Conservation (phyloP, 2,888 invertebrate genomes). For the Lymantria monacha region DNA sequence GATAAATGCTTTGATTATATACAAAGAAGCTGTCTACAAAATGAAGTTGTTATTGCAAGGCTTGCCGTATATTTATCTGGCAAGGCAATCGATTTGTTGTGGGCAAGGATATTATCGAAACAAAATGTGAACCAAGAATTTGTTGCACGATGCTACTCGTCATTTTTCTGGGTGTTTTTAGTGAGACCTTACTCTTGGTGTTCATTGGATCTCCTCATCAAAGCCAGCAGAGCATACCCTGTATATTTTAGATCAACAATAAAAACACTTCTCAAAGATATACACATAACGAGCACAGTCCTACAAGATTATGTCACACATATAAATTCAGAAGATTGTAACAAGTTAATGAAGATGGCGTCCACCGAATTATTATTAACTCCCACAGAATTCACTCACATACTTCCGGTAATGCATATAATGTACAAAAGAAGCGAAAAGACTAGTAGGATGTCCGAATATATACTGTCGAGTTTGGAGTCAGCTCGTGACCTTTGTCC, state of each 20-base stretch:
- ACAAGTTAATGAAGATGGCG: conserved; percentile 2
- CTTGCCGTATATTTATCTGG: conserved; percentile 11
- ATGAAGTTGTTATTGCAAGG: conserved; percentile 3
- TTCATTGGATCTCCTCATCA: conserved; percentile 15
- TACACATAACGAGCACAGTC: conserved; percentile 6
- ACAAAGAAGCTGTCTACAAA: conserved; percentile 7
- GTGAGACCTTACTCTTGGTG: conserved; percentile 15
- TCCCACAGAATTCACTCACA: conserved; percentile 7
- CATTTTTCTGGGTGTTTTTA: conserved; percentile 12
- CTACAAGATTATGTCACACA: conserved; percentile 13
- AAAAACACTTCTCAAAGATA: conserved; percentile 3
- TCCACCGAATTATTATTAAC: conserved; percentile 3
- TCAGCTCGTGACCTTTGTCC: not conserved
- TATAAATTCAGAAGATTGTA: conserved; percentile 5
- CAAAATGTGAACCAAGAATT: conserved; percentile 5
- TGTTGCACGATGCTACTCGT: conserved; percentile 9
- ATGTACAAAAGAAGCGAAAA: conserved; percentile 11
- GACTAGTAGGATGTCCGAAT: conserved; percentile 6
- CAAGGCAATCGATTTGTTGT: conserved; percentile 11
- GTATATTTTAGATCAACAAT: conserved; percentile 4
- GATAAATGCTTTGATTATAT: conserved; percentile 5
- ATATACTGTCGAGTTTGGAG: conserved; percentile 6
- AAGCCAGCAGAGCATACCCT: conserved; percentile 18
- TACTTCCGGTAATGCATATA: conserved; percentile 2
- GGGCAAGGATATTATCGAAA: conserved; percentile 11